Conservation (phyloP, 2,888 invertebrate genomes). For the Lithophane ornitopus region DNA sequence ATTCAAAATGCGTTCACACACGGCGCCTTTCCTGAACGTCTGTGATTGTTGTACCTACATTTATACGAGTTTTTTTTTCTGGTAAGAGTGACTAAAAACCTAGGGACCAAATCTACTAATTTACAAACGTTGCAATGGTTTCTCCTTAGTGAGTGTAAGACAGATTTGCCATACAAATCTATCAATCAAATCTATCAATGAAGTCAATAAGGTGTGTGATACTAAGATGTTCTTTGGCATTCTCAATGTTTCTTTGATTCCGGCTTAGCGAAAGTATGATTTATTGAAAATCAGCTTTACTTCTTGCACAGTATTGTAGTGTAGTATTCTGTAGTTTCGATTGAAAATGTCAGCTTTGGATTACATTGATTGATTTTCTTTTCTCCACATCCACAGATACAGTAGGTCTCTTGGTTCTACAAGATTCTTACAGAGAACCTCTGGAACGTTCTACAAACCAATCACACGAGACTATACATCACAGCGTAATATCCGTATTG, state of each 20-base stretch:
- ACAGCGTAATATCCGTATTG: conserved; percentile 49
- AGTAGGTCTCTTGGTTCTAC: neutral
- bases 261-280: neutral
- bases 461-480: conserved; percentile 18
- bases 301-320: neutral
- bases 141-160: too few relatives aligned
- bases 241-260: neutral
- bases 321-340: neutral
- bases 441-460: conserved; percentile 16
- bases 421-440: neutral
- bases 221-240: neutral
- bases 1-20: neutral
- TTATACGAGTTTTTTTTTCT: neutral
- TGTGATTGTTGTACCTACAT: neutral
- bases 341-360: conserved; percentile 18
- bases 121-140: too few relatives aligned
- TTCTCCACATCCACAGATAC: neutral
- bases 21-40: neutral
- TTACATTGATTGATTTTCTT: conserved; percentile 14
- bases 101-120: too few relatives aligned
- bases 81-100: neutral
- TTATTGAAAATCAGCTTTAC: neutral
- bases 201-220: neutral
- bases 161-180: too few relatives aligned
- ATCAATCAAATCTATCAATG: neutral